Evolutionary conservation across 2,113 vertebrate species (phyloP).

Genomic region (Mugil cephalus): DNA sequence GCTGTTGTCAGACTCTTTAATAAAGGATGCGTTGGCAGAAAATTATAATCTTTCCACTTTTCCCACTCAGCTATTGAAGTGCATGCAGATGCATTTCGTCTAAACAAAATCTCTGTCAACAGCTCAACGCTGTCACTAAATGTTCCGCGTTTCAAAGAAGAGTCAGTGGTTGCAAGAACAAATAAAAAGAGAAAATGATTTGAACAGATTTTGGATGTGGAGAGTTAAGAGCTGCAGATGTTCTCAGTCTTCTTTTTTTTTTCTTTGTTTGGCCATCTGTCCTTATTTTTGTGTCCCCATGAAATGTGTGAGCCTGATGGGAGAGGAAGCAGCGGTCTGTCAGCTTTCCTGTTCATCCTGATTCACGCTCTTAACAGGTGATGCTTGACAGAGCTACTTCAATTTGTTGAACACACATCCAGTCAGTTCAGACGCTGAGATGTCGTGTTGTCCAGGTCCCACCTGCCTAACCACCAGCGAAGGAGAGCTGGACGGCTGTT

Average conservation of each 20-base stretch:
- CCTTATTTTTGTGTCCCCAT: conserved; percentile 9
- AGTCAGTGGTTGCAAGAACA: conserved; percentile 27
- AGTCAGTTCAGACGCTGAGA: conserved; percentile 21
- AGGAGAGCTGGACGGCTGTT: conserved; percentile 42
- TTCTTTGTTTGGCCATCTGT: conserved; percentile 22
- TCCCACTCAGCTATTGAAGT: not conserved
- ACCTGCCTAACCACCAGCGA: conserved; percentile 16
- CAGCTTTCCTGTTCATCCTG: conserved; percentile 29
- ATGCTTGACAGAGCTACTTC: conserved; percentile 15
- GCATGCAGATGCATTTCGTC: not conserved
- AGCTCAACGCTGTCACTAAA: conserved; percentile 9
- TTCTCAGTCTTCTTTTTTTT: conserved; percentile 1
- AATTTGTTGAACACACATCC: conserved; percentile 12
- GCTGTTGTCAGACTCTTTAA: not conserved
- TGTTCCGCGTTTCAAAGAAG: conserved; percentile 47
- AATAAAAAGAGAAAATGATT: conserved; percentile 58
- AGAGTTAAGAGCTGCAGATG: conserved; percentile 53
- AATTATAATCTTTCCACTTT: not conserved
- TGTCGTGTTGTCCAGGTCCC: not conserved
- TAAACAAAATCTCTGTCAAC: conserved; percentile 38
- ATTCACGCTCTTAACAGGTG: conserved; percentile 18
- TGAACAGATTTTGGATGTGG: conserved; percentile 59
- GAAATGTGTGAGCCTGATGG: conserved; percentile 24
- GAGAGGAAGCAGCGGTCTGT: conserved; percentile 41
- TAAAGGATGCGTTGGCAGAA: not conserved